Conservation (phyloP, 2,113 vertebrate species). For the Cyprinodon variegatus region DNA sequence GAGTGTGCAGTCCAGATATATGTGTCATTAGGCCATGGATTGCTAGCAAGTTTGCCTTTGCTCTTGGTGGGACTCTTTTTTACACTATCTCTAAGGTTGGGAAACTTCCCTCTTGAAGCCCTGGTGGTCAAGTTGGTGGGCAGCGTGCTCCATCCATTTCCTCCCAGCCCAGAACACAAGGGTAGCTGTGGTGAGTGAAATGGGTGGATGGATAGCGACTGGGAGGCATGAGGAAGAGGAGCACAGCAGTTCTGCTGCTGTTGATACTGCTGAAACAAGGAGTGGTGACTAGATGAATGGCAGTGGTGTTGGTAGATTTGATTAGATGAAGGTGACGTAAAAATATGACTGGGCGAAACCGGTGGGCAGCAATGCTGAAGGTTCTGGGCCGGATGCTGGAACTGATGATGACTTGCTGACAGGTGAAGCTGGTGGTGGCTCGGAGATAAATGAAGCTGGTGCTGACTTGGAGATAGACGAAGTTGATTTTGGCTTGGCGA, state of each 20-base stretch:
- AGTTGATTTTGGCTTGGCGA: slow-evolving; percentile 61
- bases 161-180: slow-evolving; percentile 40
- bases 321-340: slow-evolving; percentile 40
- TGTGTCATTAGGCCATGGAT: slow-evolving; percentile 73
- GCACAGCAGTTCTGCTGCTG: slow-evolving; percentile 48
- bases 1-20: slow-evolving; percentile 75
- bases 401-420: slow-evolving; percentile 51
- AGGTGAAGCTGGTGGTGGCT: slow-evolving; percentile 52
- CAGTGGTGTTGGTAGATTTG: slow-evolving; percentile 55
- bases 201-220: slow-evolving; percentile 71
- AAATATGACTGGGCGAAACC: slow-evolving; percentile 27
- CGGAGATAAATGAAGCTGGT: slow-evolving; percentile 40
- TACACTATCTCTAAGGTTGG: slow-evolving; percentile 83
- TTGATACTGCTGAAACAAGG: slow-evolving; percentile 50
- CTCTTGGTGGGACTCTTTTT: slow-evolving; percentile 88
- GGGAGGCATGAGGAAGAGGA: slow-evolving; percentile 69
- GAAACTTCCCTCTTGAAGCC: slow-evolving; percentile 76
- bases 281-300: slow-evolving; percentile 52
- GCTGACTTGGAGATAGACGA: slow-evolving; percentile 51
- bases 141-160: slow-evolving; percentile 80
- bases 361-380: slow-evolving; percentile 36
- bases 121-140: slow-evolving; percentile 75
- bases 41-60: slow-evolving; percentile 79
- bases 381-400: slow-evolving; percentile 39
- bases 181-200: slow-evolving; percentile 66